Evolutionary conservation across 1,140 invertebrate species (phyloP).

Genomic region (Teleogryllus occipitalis): DNA sequence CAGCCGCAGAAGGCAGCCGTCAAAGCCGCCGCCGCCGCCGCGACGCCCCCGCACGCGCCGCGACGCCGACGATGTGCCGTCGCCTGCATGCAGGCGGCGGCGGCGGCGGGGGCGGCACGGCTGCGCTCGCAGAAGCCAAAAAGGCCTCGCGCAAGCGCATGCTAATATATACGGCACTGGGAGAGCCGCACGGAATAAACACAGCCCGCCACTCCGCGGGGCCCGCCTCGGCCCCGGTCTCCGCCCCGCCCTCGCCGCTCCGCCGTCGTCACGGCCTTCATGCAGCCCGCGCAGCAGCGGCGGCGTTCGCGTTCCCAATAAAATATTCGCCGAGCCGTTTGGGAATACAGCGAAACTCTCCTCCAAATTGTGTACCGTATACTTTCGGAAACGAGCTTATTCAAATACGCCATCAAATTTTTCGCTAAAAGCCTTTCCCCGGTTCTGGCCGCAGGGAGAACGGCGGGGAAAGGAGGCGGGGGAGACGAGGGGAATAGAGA

Average conservation of each 20-base stretch:
- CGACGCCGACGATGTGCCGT: no score
- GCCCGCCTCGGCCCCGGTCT: background rate
- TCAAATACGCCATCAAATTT: constrained; percentile 5
- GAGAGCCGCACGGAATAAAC: background rate
- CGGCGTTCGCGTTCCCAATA: background rate
- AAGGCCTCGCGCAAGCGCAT: background rate
- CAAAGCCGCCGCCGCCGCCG: no score
- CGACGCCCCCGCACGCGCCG: no score
- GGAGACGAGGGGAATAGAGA: background rate
- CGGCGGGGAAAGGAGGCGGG: background rate
- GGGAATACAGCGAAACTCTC: constrained; percentile 3
- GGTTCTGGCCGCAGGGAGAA: background rate
- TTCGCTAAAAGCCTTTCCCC: constrained; percentile 3
- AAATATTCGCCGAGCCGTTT: constrained; percentile 1
- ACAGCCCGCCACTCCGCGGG: background rate
- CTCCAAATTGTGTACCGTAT: background rate
- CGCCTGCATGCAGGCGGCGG: no score
- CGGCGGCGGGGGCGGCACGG: no score
- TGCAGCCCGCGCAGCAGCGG: background rate
- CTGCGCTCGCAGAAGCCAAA: background rate
- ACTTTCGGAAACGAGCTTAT: constrained; percentile 4
- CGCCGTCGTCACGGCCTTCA: no score
- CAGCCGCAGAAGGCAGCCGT: no score
- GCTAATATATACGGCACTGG: background rate
- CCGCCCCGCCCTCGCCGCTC: no score